phyloP scores from a whole-genome alignment of 1,140 invertebrate species.

The Drosophila nigrodunni region DNA sequence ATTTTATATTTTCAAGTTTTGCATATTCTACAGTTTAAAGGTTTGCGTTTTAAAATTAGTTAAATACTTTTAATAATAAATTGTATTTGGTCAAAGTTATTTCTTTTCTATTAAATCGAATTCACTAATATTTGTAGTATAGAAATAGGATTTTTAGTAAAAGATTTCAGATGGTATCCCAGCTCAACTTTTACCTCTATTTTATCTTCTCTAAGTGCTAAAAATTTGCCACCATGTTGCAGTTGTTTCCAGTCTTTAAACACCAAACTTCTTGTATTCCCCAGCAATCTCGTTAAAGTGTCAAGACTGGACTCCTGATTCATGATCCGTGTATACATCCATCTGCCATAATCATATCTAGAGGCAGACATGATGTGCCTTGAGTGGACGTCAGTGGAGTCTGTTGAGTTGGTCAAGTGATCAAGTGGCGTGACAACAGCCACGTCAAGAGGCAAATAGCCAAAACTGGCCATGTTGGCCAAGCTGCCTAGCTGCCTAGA shows the following conservation, averaged over 20 bases:
- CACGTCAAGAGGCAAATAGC: conserved; percentile 29
- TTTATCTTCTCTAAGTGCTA: no score
- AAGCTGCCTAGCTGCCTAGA: conserved; percentile 5
- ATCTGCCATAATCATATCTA: conserved; percentile 17
- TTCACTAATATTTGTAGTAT: no score
- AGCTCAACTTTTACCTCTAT: neutral
- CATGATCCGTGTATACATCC: conserved; percentile 2
- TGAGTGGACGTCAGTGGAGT: conserved; percentile 32
- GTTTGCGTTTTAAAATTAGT: no score
- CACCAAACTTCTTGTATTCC: no score
- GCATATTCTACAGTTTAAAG: no score
- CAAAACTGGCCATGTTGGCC: conserved; percentile 24
- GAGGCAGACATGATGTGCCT: conserved; percentile 26
- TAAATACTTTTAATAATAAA: no score
- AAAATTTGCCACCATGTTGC: no score
- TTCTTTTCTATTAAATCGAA: no score
- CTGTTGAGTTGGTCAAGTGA: conserved; percentile 18
- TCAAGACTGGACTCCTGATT: neutral
- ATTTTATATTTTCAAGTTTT: no score
- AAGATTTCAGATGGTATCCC: neutral
- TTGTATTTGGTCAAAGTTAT: no score
- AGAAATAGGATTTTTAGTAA: no score
- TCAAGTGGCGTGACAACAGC: conserved; percentile 47
- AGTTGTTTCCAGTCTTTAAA: no score
- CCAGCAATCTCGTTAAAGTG: neutral